phyloP scores from a whole-genome alignment of 2,888 invertebrate species.

The Athetis lepigone region DNA sequence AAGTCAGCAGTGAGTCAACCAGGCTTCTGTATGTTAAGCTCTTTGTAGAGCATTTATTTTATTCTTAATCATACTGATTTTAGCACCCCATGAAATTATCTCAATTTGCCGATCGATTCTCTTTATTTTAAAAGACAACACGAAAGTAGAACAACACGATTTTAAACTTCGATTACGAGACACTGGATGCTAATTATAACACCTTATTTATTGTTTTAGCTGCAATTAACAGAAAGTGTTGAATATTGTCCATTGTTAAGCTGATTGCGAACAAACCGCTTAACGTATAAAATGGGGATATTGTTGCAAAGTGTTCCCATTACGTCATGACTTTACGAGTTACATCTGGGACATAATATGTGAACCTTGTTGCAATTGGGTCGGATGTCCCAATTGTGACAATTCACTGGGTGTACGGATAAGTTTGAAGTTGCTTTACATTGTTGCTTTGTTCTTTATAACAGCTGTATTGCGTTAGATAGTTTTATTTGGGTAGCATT shows the following conservation, averaged over 20 bases:
- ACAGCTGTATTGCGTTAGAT: neutral
- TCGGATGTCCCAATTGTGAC: constrained; percentile 22
- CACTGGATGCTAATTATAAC: constrained; percentile 18
- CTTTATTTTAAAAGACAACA: neutral
- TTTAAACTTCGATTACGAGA: constrained; percentile 16
- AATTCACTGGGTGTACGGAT: constrained; percentile 23
- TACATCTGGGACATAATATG: constrained; percentile 40
- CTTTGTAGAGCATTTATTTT: too few species aligned
- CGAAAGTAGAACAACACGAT: neutral
- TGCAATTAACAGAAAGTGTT: constrained; percentile 45
- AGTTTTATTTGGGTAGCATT: too few species aligned
- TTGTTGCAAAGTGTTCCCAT: constrained; percentile 47
- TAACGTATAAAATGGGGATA: constrained; percentile 51
- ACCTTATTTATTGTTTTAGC: constrained; percentile 18
- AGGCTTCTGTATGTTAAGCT: too few species aligned
- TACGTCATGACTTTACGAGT: constrained; percentile 42
- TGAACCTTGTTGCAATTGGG: constrained; percentile 40
- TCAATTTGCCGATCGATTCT: too few species aligned
- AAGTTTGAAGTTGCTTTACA: constrained; percentile 13
- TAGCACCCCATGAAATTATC: too few species aligned
- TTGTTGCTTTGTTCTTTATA: constrained; percentile 3
- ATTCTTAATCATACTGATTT: too few species aligned
- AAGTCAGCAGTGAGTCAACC: too few species aligned
- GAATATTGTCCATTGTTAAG: constrained; percentile 23
- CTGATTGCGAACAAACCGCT: constrained; percentile 51